Evolutionary conservation across 2,888 invertebrate species (phyloP).

Genomic region (Neocrepidodera transversa): DNA sequence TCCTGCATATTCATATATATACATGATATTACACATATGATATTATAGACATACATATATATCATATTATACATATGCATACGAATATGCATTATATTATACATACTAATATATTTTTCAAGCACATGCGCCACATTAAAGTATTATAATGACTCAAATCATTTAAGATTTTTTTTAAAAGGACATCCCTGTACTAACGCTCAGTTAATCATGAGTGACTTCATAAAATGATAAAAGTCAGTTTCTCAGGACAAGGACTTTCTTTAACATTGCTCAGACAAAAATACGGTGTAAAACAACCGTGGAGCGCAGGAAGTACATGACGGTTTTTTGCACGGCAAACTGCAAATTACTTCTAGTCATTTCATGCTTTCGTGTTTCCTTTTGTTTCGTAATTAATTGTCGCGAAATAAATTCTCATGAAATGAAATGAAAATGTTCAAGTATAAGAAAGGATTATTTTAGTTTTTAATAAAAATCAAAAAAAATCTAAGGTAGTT

Average conservation of each 20-base stretch:
- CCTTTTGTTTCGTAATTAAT: conserved; percentile 18
- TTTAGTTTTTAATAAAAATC: too few species aligned
- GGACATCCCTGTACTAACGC: not conserved
- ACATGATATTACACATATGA: too few species aligned
- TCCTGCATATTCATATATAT: too few species aligned
- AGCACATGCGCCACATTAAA: too few species aligned
- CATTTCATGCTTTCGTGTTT: conserved; percentile 19
- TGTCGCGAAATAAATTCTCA: conserved; percentile 13
- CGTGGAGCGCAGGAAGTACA: conserved; percentile 17
- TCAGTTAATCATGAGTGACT: conserved; percentile 1
- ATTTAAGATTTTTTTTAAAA: too few species aligned
- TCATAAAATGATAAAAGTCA: conserved; percentile 1
- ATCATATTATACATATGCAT: too few species aligned
- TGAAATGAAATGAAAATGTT: conserved; percentile 11
- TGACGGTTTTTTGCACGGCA: conserved; percentile 16
- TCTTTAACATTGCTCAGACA: conserved; percentile 3
- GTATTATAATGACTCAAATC: too few species aligned
- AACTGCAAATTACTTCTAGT: conserved; percentile 23
- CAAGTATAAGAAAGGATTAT: too few species aligned
- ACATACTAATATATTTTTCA: too few species aligned
- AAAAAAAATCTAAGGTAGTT: too few species aligned
- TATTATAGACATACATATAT: too few species aligned
- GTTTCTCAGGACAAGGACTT: not conserved
- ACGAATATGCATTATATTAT: too few species aligned
- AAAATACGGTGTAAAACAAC: conserved; percentile 16